Evolutionary conservation across 2,113 vertebrate genomes (phyloP).

Genomic region (Rafetus swinhoei): DNA sequence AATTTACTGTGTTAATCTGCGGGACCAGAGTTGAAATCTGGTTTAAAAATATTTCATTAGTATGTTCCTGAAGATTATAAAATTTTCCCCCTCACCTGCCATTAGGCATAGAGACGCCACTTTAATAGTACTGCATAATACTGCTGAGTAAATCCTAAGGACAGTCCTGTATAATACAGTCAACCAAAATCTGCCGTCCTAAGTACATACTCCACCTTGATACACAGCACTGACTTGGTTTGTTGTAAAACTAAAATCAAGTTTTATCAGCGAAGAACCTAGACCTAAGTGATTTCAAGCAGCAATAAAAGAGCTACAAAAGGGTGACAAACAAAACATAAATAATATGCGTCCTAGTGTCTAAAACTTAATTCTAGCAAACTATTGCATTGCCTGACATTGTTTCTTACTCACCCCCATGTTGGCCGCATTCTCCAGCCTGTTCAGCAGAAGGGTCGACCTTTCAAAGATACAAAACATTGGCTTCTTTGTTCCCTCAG

Average conservation of each 20-base stretch:
- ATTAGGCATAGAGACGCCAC: no score
- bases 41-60: no score
- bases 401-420: not conserved
- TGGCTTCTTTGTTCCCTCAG: not conserved
- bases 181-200: not conserved
- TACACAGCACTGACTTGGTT: not conserved
- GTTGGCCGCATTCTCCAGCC: not conserved
- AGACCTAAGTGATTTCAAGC: not conserved
- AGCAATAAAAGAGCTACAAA: not conserved
- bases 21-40: no score
- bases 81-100: no score
- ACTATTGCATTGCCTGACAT: not conserved
- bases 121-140: no score
- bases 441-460: not conserved
- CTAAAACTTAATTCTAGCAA: not conserved
- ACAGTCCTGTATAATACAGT: no score
- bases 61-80: no score
- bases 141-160: no score
- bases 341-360: not conserved
- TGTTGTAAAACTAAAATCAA: not conserved
- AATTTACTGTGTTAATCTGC: no score
- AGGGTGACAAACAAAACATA: not conserved
- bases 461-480: not conserved
- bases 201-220: not conserved
- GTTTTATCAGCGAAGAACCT: not conserved